Conservation (phyloP, 2,113 vertebrate genomes). For the Hystrix cristata region DNA sequence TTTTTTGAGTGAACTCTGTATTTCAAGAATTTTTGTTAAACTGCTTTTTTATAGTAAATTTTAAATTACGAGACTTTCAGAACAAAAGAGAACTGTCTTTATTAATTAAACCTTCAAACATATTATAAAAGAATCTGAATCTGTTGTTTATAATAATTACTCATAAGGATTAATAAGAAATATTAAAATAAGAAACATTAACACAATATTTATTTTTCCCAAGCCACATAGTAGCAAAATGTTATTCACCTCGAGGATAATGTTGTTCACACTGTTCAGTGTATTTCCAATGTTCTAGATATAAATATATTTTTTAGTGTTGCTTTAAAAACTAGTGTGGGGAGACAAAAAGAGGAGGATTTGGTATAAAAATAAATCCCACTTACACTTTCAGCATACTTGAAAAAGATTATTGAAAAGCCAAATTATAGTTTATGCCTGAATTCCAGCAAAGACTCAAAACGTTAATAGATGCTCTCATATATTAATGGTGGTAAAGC, state of each 20-base stretch:
- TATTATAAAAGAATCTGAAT: slow-evolving; percentile 32
- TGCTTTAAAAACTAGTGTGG: slow-evolving; percentile 23
- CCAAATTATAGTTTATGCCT: slow-evolving; percentile 16
- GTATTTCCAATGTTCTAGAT: slow-evolving; percentile 23
- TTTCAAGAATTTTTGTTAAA: slow-evolving; percentile 56
- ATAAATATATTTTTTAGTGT: background rate
- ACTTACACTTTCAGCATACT: slow-evolving; percentile 9
- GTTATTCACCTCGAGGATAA: background rate
- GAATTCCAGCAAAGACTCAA: slow-evolving; percentile 41
- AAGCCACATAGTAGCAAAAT: background rate
- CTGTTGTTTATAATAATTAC: slow-evolving; percentile 20
- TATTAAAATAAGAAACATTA: slow-evolving; percentile 35
- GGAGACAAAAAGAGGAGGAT: background rate
- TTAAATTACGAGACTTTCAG: slow-evolving; percentile 20
- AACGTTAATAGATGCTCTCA: slow-evolving; percentile 54
- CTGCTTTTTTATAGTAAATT: background rate
- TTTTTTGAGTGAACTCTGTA: slow-evolving; percentile 3
- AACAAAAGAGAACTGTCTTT: background rate
- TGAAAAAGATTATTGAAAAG: slow-evolving; percentile 48
- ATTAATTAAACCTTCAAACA: background rate
- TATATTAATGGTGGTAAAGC: background rate
- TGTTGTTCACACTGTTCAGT: background rate
- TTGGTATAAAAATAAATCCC: slow-evolving; percentile 46
- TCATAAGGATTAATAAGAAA: slow-evolving; percentile 46
- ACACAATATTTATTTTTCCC: slow-evolving; percentile 26